phyloP scores from a whole-genome alignment of 2,797 vertebrate genomes.

The Lophotriccus pileatus region DNA sequence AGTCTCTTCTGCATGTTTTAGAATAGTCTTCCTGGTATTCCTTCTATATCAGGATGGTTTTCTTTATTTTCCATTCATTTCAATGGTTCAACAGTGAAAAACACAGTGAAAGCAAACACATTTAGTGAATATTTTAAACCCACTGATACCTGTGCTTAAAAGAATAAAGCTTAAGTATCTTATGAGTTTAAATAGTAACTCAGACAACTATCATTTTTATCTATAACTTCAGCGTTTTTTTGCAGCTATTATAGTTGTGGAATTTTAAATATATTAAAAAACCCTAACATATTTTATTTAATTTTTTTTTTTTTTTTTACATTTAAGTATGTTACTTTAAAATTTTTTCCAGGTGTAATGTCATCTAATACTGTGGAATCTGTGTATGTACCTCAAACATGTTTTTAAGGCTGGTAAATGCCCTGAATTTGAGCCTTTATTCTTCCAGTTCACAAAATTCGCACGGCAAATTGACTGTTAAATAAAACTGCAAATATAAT shows the following conservation, averaged over 20 bases:
- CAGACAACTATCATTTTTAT: not conserved
- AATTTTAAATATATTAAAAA: not conserved
- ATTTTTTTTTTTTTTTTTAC: not conserved
- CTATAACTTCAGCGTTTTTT: accelerated
- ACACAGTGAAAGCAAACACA: not conserved
- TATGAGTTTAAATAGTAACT: not conserved
- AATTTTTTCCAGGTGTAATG: not conserved
- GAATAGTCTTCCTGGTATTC: not conserved
- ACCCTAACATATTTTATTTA: not conserved
- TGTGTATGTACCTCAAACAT: not conserved
- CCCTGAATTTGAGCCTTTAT: not conserved
- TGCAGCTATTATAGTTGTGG: not conserved
- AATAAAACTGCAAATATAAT: not conserved
- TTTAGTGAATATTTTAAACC: not conserved
- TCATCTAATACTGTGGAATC: not conserved
- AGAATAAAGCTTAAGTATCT: not conserved
- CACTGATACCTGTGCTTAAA: not conserved
- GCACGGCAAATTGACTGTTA: not conserved
- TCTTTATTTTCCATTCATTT: not conserved
- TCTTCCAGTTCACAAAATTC: not conserved
- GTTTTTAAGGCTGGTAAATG: not conserved
- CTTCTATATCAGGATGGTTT: not conserved
- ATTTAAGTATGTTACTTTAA: not conserved
- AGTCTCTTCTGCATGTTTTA: not conserved
- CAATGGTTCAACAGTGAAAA: not conserved